Evolutionary conservation across 2,888 invertebrate species (phyloP).

Genomic region (Dryadula phaetusa): DNA sequence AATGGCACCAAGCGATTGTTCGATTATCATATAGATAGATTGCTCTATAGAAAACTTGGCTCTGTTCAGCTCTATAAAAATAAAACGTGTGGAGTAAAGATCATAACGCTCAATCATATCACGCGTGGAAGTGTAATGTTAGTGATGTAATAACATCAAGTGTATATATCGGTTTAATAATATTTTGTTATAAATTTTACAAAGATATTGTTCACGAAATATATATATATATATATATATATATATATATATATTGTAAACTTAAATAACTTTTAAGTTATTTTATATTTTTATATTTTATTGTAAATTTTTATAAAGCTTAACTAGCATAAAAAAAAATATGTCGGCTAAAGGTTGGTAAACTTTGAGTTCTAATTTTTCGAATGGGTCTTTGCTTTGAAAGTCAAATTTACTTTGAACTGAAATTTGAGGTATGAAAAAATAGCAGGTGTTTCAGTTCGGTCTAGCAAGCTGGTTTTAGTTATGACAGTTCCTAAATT

Average conservation of each 20-base stretch:
- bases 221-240: no score
- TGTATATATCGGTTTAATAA: background rate
- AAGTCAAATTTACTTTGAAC: background rate
- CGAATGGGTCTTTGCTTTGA: background rate
- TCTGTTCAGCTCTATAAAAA: slow-evolving; percentile 35
- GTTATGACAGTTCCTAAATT: no score
- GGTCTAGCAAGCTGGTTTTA: no score
- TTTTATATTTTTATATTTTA: no score
- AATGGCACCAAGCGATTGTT: slow-evolving; percentile 62
- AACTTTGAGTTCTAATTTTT: background rate
- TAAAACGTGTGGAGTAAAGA: slow-evolving; percentile 38
- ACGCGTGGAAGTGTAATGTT: slow-evolving; percentile 10
- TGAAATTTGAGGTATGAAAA: background rate
- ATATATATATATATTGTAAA: no score
- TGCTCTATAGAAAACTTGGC: slow-evolving; percentile 43
- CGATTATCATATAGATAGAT: slow-evolving; percentile 68
- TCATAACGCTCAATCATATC: slow-evolving; percentile 27
- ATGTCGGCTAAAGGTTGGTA: background rate
- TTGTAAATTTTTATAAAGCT: background rate
- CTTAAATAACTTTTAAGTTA: no score
- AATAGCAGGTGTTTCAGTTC: no score
- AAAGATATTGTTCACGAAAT: background rate
- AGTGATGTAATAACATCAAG: slow-evolving; percentile 7
- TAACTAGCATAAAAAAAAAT: background rate
- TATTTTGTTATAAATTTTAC: background rate